phyloP scores from a whole-genome alignment of 2,797 vertebrate genomes.

The Allobates femoralis region DNA sequence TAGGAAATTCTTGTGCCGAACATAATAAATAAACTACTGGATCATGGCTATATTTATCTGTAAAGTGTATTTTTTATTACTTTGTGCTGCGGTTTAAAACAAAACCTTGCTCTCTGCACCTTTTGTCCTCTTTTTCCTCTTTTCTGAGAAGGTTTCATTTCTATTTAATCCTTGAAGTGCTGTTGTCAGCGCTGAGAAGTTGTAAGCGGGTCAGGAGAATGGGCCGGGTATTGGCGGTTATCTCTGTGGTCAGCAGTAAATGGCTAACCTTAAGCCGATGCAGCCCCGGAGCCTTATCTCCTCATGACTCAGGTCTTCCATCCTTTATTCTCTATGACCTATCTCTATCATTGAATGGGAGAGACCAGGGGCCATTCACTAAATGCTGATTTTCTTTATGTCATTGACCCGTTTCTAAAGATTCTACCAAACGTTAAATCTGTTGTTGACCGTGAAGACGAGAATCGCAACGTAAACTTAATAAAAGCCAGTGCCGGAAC shows the following conservation, averaged over 20 bases:
- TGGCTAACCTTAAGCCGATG: constrained; percentile 51
- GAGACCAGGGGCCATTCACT: neutral
- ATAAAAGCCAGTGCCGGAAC: neutral
- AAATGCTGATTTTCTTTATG: neutral
- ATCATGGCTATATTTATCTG: too few relatives aligned
- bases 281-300: constrained; percentile 49
- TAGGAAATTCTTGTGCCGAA: too few relatives aligned
- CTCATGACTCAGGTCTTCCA: constrained; percentile 48
- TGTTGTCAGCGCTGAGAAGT: constrained; percentile 51
- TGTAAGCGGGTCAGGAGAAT: constrained; percentile 50
- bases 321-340: constrained; percentile 39
- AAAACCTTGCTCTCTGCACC: neutral
- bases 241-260: constrained; percentile 57
- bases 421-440: neutral
- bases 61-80: neutral
- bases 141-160: constrained; percentile 42
- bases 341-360: constrained; percentile 13
- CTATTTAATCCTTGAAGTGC: constrained; percentile 55
- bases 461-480: neutral
- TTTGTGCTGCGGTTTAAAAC: neutral
- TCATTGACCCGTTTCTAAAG: constrained; percentile 19
- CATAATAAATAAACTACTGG: too few relatives aligned
- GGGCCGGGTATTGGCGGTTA: constrained; percentile 48
- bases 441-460: neutral
- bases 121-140: neutral